Evolutionary conservation across 1,140 invertebrate genomes (phyloP).

Genomic region (Aradophagus sp.): DNA sequence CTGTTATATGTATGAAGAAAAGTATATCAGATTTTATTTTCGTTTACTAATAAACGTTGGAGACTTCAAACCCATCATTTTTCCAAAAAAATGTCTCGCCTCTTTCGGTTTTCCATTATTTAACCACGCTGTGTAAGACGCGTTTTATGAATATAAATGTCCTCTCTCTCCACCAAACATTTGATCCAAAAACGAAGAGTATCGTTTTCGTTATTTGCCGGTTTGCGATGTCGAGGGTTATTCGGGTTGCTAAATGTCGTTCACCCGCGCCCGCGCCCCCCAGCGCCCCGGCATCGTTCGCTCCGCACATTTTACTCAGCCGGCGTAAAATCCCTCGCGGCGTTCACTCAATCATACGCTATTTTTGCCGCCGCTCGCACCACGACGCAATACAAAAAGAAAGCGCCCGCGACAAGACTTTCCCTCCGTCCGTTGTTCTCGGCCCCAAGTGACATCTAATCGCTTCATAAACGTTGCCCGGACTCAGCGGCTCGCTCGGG

Average conservation of each 20-base stretch:
- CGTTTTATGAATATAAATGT: too few relatives aligned
- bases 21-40: too few relatives aligned
- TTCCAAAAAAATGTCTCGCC: too few relatives aligned
- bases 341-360: conserved; percentile 73
- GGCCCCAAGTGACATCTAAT: conserved; percentile 59
- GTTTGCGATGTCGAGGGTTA: conserved; percentile 40
- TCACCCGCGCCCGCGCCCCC: conserved; percentile 51
- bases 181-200: conserved; percentile 13
- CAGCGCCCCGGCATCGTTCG: conserved; percentile 30
- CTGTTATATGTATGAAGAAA: too few relatives aligned
- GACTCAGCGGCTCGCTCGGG: conserved; percentile 27
- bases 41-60: too few relatives aligned
- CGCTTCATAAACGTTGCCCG: conserved; percentile 59
- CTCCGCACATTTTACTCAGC: conserved; percentile 57
- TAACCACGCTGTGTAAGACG: too few relatives aligned
- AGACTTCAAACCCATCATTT: too few relatives aligned
- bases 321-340: conserved; percentile 71
- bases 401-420: conserved; percentile 58
- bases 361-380: conserved; percentile 64
- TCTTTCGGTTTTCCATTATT: too few relatives aligned
- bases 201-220: conserved; percentile 43
- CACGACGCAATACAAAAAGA: conserved; percentile 59
- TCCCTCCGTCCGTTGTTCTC: conserved; percentile 16
- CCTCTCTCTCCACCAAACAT: too few relatives aligned
- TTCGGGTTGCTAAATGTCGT: conserved; percentile 64